Conservation (phyloP, 2,888 invertebrate species). For the Periphyllus acericola region DNA sequence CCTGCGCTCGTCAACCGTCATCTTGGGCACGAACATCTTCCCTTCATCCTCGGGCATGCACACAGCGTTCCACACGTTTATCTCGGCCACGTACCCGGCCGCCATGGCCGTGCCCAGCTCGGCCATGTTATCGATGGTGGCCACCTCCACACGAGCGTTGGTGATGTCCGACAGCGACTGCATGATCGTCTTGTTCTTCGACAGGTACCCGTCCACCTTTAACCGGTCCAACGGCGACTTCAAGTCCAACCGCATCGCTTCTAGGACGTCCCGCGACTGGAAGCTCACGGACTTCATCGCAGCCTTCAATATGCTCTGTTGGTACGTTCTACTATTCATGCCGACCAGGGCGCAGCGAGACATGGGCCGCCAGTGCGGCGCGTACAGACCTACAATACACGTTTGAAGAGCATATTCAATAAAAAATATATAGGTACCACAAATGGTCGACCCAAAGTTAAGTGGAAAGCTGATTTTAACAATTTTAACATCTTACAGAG, state of each 20-base stretch:
- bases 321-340: constrained; percentile 84
- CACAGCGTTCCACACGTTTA: constrained; percentile 33
- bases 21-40: not conserved
- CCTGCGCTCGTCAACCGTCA: not conserved
- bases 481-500: no score
- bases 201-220: constrained; percentile 96
- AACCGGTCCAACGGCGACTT: constrained; percentile 75
- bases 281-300: constrained; percentile 94
- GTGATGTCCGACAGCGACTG: constrained; percentile 94
- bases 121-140: not conserved
- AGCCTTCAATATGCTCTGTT: constrained; percentile 88
- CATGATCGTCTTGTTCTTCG: constrained; percentile 87
- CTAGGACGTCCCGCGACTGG: constrained; percentile 92
- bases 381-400: constrained; percentile 78
- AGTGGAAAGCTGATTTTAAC: no score
- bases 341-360: constrained; percentile 92
- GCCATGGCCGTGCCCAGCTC: constrained; percentile 50
- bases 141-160: constrained; percentile 71
- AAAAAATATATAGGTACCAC: no score
- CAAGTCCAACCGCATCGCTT: constrained; percentile 91
- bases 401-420: no score
- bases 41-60: constrained; percentile 21
- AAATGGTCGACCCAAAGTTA: no score
- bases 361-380: constrained; percentile 97
- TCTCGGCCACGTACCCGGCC: constrained; percentile 36